phyloP scores from a whole-genome alignment of 2,113 vertebrate genomes.

The Onychostruthus taczanowskii region DNA sequence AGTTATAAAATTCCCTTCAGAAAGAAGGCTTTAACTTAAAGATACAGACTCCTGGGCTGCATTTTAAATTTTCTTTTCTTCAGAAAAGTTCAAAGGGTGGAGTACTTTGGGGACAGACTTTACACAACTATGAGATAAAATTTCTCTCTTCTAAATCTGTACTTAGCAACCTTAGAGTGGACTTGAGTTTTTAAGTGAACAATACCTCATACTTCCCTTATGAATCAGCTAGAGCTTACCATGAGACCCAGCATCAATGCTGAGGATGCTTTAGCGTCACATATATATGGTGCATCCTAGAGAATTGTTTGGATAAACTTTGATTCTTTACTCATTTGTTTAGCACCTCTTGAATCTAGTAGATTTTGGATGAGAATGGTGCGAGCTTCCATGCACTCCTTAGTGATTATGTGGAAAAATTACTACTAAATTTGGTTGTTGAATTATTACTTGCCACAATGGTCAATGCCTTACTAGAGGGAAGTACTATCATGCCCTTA shows the following conservation, averaged over 20 bases:
- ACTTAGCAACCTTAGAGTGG: neutral
- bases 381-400: neutral
- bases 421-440: neutral
- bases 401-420: neutral
- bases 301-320: neutral
- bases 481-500: neutral
- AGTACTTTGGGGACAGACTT: neutral
- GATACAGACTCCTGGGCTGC: neutral
- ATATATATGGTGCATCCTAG: neutral
- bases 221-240: neutral
- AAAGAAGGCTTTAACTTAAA: conserved; percentile 6
- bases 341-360: neutral
- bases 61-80: conserved; percentile 25
- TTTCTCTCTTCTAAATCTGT: neutral
- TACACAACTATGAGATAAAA: neutral
- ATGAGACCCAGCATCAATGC: neutral
- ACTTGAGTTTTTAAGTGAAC: neutral
- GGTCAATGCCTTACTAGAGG: neutral
- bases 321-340: neutral
- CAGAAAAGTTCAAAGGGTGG: conserved; percentile 1
- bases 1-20: neutral
- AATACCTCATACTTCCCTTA: neutral
- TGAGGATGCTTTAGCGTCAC: neutral
- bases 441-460: neutral
- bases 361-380: neutral